These are phyloP conservation scores for Acrobasis suavella DNA, from an alignment of 2,888 invertebrate species.

Conservation along the genomic window DNA sequence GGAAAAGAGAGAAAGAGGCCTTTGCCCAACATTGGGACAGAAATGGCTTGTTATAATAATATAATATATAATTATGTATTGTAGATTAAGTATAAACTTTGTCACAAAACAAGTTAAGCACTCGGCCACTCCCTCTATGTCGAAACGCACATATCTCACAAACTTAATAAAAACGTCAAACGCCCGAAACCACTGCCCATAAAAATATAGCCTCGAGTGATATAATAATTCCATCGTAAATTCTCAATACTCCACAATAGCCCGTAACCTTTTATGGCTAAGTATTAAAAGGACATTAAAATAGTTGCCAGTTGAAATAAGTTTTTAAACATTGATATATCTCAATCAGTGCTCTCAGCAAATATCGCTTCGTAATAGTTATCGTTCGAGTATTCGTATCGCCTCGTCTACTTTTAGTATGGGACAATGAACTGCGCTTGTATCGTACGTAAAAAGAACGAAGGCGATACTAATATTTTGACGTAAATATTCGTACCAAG, in stretches of 20 bases:
- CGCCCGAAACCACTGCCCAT: not conserved
- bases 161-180: constrained; percentile 18
- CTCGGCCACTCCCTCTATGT: constrained; percentile 10
- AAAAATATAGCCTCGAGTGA: constrained; percentile 12
- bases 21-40: no score
- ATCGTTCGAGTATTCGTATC: no score
- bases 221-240: constrained; percentile 13
- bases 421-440: no score
- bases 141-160: constrained; percentile 12
- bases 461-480: no score
- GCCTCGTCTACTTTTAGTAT: no score
- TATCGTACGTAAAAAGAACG: no score
- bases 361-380: no score
- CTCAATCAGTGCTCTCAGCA: not conserved
- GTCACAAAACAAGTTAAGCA: constrained; percentile 1
- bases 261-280: not conserved
- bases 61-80: no score
- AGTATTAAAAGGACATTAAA: constrained; percentile 5
- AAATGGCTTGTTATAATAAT: no score
- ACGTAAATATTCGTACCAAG: no score
- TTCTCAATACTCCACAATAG: constrained; percentile 8
- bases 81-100: not conserved
- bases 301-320: not conserved
- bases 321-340: not conserved
- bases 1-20: no score